These are phyloP conservation scores for Drosophila longiperda DNA, from an alignment of 2,888 invertebrate species.

Conservation along the genomic window DNA sequence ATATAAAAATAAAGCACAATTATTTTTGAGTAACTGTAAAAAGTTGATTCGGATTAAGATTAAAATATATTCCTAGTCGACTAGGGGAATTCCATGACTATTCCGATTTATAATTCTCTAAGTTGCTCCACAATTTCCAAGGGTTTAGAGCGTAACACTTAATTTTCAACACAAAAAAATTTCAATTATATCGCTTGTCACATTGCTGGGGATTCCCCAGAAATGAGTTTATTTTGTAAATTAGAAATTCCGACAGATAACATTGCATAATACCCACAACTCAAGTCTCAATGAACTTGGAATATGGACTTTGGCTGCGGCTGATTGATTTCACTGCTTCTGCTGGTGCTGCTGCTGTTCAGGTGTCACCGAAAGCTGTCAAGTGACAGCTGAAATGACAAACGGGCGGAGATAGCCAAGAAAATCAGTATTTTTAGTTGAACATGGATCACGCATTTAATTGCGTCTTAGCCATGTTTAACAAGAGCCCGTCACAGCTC, in stretches of 20 bases:
- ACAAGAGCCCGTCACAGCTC: not conserved
- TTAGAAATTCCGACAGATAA: not conserved
- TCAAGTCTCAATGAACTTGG: not conserved
- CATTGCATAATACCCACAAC: not conserved
- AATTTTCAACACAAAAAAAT: not conserved
- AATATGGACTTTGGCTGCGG: not conserved
- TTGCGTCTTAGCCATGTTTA: conserved; percentile 37
- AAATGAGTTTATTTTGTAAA: not conserved
- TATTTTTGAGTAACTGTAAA: too few relatives aligned
- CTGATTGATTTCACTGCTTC: conserved; percentile 19
- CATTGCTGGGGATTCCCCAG: not conserved
- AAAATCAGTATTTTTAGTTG: conserved; percentile 14
- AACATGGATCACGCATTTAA: conserved; percentile 15
- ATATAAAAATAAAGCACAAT: too few relatives aligned
- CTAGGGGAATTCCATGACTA: not conserved
- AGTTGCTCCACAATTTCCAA: not conserved
- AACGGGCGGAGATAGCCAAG: conserved; percentile 7
- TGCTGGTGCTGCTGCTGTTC: conserved; percentile 7
- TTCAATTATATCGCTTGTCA: not conserved
- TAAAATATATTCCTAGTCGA: not conserved
- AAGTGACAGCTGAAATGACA: conserved; percentile 21
- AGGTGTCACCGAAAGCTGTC: conserved; percentile 11
- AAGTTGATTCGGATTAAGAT: too few relatives aligned
- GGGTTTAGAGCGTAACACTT: not conserved
- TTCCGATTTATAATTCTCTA: not conserved